These are phyloP conservation scores for Ranitomeya imitator DNA, from an alignment of 2,113 vertebrate genomes.

Conservation along the genomic window DNA sequence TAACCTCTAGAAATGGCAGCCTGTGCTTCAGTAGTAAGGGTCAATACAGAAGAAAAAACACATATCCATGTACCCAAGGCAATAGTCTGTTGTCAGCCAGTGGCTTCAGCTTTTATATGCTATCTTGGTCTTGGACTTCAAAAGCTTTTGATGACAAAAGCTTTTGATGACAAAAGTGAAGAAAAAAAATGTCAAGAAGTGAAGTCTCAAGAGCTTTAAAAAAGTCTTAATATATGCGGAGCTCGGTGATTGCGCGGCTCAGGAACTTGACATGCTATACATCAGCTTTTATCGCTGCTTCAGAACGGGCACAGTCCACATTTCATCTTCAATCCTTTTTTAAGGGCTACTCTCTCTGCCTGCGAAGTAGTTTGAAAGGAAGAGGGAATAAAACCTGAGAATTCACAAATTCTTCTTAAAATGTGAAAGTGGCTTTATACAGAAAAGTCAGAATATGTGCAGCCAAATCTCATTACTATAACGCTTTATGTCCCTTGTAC, in stretches of 20 bases:
- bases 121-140: background rate
- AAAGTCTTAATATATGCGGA: conserved; percentile 2
- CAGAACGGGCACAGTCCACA: background rate
- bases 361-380: background rate
- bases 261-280: background rate
- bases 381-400: background rate
- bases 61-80: background rate
- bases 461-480: background rate
- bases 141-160: conserved; percentile 15
- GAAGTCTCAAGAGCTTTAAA: conserved; percentile 25
- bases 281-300: background rate
- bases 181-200: conserved; percentile 5
- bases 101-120: background rate
- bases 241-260: conserved; percentile 12
- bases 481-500: background rate
- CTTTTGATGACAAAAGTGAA: background rate
- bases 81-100: background rate
- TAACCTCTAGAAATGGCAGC: background rate
- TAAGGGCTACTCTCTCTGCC: background rate
- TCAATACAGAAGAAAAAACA: background rate
- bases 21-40: background rate
- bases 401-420: background rate
- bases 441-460: background rate
- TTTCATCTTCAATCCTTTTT: conserved; percentile 34
- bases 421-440: background rate